Evolutionary conservation across 2,888 invertebrate species (phyloP), one percentile per base, ranked within the genome.

Genomic region (Drosophila mercatorum): DNA sequence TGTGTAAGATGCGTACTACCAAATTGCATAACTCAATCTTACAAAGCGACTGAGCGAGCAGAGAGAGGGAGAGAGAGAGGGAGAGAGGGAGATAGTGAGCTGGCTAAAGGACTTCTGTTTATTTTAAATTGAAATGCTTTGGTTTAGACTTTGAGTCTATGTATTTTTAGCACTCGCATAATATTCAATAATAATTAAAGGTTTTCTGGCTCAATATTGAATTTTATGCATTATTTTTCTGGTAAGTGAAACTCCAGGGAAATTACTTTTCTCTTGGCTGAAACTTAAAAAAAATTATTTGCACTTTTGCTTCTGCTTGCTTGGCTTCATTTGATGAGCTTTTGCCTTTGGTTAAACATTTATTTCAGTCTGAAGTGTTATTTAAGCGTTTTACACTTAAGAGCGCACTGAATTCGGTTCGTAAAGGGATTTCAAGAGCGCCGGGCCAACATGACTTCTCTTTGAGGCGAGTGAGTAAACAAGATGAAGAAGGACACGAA

Each of bases 1-100:
- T 67, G 56, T 72, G 68, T 78, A 77, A 80, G 78, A 72, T 78
- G 81, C 81, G 68, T 80, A 65, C 80, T 78, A 59, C 46, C 62
- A 80, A 78, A 80, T 72, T 78, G 81, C 77, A 76, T 76, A 80
- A 80, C 72, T 78, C 77, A 75, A 77, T 63, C 56, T 78, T 61
- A 72, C 60, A 74, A 57, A 65, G 62, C 55, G 59, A 31, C 53
- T 6, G 51, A 51, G 56, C n/a, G 31, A 34, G 5, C 17, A 36
- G 11, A 17, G 11, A 17, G 11, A 49, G 7, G 26, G 26, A 40
- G 11, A 34, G 22, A 17, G 22, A 22, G 51, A 51, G 56, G 14
- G 31, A 34, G 5, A 36, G 11, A 14, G 11, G 41, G 7, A 34
- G 17, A 40, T 7, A 34, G 22, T 14, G 22, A 8, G 6, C 7